Base-by-base conservation (phyloP, 2,888 invertebrate species). In the Phanerotoma sp. region DNA sequence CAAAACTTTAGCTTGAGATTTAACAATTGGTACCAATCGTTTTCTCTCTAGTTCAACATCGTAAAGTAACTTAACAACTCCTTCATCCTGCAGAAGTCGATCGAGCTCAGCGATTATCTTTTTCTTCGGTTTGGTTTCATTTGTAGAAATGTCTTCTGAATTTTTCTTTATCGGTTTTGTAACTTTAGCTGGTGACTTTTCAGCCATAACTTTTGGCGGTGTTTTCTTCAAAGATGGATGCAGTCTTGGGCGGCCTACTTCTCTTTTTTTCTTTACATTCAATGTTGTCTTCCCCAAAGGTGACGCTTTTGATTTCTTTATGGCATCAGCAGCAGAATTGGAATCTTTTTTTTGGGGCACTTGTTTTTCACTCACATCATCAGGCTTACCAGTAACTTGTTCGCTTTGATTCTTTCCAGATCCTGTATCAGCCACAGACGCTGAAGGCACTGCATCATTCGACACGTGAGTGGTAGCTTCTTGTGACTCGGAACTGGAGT, bases 61-160 rank as follows among this genome's bases (percentile, higher is more conserved):
- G 69, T 89, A 90, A 37, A 93, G 80, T 85, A 93, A 88, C 75
- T 92, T 92, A 2, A 90, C 87, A 3, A 92, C 91, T 1, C 93
- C 92, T 72, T 93, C 93, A 72, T 93, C 93, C 78, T 88, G 89
- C 57, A 93, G 78, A 47, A 93, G 75, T 56, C 81, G 85, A 67
- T 91, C 91, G 49, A 93, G 82, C 79, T 93, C 93, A 16, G 85
- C 82, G 53, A 84, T 77, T 63, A 81, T 83, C 60, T 83, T 82
- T 68, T 84, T 84, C 54, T 67, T 68, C 16, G 70, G 69, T 54
- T 68, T 73, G 10, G 56, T 18, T 7, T 71, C 72, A 11, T 56
- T 15, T 10, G 54, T 32, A 10, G 51, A 38, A 2, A n/a, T n/a
- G n/a, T 67, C 65, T 54, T 52, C 7, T 56, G 13, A 6, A 32